phyloP scores from a whole-genome alignment of 2,113 vertebrate species.

The Nothocercus julius region DNA sequence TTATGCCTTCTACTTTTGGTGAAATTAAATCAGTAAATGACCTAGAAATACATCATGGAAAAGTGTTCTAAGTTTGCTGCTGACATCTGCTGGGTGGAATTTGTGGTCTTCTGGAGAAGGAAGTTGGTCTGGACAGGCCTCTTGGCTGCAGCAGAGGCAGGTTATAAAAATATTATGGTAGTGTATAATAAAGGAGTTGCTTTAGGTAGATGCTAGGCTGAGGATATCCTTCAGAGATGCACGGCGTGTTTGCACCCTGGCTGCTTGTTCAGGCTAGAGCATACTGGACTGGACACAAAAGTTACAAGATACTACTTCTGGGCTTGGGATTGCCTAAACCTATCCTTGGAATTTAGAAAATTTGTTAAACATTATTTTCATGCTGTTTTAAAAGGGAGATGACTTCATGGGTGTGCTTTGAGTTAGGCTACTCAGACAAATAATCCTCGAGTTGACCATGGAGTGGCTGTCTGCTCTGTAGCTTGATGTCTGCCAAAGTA shows the following conservation, averaged over 20 bases:
- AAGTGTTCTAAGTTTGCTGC: background rate
- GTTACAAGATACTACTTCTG: background rate
- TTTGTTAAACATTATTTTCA: background rate
- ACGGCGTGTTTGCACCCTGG: background rate
- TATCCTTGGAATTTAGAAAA: background rate
- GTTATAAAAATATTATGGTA: background rate
- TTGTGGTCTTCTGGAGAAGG: background rate
- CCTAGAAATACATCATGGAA: background rate
- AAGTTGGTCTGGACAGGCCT: background rate
- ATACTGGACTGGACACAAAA: background rate
- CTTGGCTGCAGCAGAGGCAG: background rate
- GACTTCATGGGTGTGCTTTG: background rate
- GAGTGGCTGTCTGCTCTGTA: background rate
- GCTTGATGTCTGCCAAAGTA: background rate
- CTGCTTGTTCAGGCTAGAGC: background rate
- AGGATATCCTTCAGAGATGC: background rate
- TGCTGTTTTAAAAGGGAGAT: background rate
- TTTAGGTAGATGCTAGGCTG: background rate
- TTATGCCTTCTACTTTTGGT: background rate
- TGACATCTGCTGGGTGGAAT: constrained; percentile 40
- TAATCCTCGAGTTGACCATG: background rate
- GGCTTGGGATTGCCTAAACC: background rate
- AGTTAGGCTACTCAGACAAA: background rate
- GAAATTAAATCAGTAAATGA: background rate
- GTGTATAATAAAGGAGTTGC: constrained; percentile 3